Evolutionary conservation across 2,888 invertebrate species (phyloP), one percentile per base, ranked within the genome.

Genomic region (Diaperis boleti): DNA sequence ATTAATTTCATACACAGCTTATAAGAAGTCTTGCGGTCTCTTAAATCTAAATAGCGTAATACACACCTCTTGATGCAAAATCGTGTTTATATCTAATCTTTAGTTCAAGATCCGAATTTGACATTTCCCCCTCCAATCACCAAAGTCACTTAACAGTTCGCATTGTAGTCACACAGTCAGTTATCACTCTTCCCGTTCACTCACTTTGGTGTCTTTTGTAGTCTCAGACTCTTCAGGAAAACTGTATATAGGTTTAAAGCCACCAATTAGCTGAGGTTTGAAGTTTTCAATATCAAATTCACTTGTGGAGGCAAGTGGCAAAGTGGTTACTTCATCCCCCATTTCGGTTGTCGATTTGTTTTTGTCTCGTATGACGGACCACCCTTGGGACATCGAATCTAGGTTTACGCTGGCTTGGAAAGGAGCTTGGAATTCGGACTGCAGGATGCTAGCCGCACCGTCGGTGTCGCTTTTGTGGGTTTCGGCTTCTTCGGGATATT

Each of bases 171-270:
- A 31, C 31, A 31, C 5, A 1, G 7, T 6, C 31, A 33, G 6
- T 33, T 8, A 13, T 66, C 64, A 71, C 63, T 73, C 72, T 55
- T 70, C 69, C 18, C 72, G 60, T 50, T 74, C 72, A 60, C 67
- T 73, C 15, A 72, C 64, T 11, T 62, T 60, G 26, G 66, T 68
- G 3, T 63, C 60, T 10, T 55, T 56, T 20, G 65, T 68, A 44
- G 67, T 72, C 5, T 29, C 64, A 17, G 71, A 69, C 6, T 70
- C 74, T 11, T 76, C 76, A 0, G 80, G 76, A 49, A 76, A 73
- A 56, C 60, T 76, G 74, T 91, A 92, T 52, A 90, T 88, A 0
- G 90, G 90, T 71, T 87, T 86, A 70, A 90, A 90, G 0, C 90
- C 90, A 2, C 89, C 88, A 68, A 87, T 87, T 11, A 90, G 76